phyloP scores from a whole-genome alignment of 2,113 vertebrate genomes.

The Scopus umbretta region DNA sequence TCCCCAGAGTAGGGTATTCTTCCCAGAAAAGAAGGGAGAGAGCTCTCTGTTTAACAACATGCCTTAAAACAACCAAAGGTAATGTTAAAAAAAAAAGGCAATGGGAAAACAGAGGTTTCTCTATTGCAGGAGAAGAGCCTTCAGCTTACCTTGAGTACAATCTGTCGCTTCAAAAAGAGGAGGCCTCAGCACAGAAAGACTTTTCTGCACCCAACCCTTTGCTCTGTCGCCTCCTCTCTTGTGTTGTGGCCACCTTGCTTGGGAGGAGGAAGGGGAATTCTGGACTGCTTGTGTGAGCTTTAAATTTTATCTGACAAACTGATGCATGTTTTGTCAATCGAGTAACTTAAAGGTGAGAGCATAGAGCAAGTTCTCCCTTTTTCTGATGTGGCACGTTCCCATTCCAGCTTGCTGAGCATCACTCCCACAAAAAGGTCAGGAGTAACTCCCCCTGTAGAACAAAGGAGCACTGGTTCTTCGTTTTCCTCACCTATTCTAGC shows the following conservation, averaged over 20 bases:
- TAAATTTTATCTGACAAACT: not conserved
- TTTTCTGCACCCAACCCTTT: not conserved
- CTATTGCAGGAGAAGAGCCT: no score
- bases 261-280: not conserved
- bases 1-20: not conserved
- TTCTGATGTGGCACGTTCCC: not conserved
- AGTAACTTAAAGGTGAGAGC: not conserved
- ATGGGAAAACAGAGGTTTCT: not conserved
- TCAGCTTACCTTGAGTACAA: not conserved
- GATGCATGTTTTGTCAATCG: not conserved
- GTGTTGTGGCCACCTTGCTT: not conserved
- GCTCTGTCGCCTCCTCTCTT: not conserved
- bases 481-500: not conserved
- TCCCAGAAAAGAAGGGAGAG: not conserved
- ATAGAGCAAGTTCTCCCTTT: not conserved
- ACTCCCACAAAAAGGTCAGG: not conserved
- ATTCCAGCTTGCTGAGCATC: not conserved
- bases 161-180: not conserved
- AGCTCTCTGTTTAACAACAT: not conserved
- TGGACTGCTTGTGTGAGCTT: not conserved
- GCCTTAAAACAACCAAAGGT: not conserved
- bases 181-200: not conserved
- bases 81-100: no score
- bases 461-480: not conserved
- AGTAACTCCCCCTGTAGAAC: not conserved